Evolutionary conservation across 2,888 invertebrate species (phyloP).

Genomic region (Melanostoma scalare): DNA sequence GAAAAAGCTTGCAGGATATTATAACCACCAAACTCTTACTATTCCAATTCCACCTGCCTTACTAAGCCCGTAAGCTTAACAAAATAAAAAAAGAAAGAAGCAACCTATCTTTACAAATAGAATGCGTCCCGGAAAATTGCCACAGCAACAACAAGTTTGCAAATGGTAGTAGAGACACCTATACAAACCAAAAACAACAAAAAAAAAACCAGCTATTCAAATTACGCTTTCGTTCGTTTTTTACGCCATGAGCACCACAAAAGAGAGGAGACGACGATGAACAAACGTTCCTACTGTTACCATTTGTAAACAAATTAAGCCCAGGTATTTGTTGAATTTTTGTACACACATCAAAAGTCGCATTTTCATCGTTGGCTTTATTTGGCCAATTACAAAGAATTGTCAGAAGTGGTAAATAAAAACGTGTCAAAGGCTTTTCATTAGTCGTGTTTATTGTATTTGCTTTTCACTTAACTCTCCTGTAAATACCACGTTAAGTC

Average conservation of each 20-base stretch:
- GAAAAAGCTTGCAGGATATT: constrained; percentile 26
- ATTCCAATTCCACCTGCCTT: constrained; percentile 5
- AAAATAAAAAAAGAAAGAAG: background rate
- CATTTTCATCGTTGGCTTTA: constrained; percentile 6
- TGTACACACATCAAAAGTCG: background rate
- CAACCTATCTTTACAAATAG: background rate
- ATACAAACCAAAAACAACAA: background rate
- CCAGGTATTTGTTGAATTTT: constrained; percentile 28
- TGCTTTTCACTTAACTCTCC: constrained; percentile 2
- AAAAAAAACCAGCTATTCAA: constrained; percentile 4
- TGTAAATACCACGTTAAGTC: background rate
- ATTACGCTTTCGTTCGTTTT: constrained; percentile 12
- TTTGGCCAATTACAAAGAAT: constrained; percentile 28
- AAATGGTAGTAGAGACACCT: background rate
- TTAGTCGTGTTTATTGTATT: constrained; percentile 9
- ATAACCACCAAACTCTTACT: constrained; percentile 8
- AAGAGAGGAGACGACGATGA: background rate
- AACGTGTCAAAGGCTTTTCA: constrained; percentile 10
- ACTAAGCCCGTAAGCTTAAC: constrained; percentile 6
- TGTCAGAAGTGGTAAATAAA: constrained; percentile 9
- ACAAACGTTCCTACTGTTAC: constrained; percentile 12
- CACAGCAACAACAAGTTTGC: constrained; percentile 40
- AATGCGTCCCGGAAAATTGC: constrained; percentile 46
- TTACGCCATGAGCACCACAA: background rate
- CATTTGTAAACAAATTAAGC: constrained; percentile 19